Evolutionary conservation across 2,888 invertebrate species (phyloP).

Genomic region (Augochlorella aurata): DNA sequence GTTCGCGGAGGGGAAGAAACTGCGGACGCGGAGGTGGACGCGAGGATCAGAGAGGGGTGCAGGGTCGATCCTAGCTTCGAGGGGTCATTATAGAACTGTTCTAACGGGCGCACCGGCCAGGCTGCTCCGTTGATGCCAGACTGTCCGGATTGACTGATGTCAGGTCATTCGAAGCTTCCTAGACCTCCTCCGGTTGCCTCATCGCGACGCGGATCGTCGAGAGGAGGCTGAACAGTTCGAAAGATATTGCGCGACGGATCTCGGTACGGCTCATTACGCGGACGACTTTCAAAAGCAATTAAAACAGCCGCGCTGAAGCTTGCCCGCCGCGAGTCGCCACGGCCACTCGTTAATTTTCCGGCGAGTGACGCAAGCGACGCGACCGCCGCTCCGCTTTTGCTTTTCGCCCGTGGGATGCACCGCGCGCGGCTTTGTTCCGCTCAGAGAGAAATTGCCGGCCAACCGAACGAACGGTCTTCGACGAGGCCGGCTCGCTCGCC

Average conservation of each 20-base stretch:
- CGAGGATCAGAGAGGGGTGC: conserved; percentile 61
- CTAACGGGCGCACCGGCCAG: conserved; percentile 47
- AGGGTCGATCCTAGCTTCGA: conserved; percentile 70
- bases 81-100: conserved; percentile 73
- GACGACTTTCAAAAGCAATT: conserved; percentile 67
- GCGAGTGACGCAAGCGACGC: conserved; percentile 8
- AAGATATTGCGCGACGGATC: conserved; percentile 61
- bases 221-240: conserved; percentile 45
- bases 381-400: not conserved
- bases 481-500: not conserved
- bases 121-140: conserved; percentile 59
- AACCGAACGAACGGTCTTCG: not conserved
- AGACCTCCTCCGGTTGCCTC: conserved; percentile 64
- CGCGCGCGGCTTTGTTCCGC: not conserved
- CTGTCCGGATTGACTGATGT: conserved; percentile 72
- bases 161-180: conserved; percentile 69
- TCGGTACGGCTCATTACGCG: conserved; percentile 58
- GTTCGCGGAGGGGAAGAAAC: not conserved
- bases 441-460: not conserved
- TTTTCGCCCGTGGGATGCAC: conserved; percentile 1
- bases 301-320: conserved; percentile 53
- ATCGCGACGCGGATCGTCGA: conserved; percentile 52
- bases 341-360: conserved; percentile 33
- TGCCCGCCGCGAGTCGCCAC: conserved; percentile 6
- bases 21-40: conserved; percentile 68